Evolutionary conservation across 2,888 invertebrate species (phyloP).

Genomic region (Eurytoma adleriae): DNA sequence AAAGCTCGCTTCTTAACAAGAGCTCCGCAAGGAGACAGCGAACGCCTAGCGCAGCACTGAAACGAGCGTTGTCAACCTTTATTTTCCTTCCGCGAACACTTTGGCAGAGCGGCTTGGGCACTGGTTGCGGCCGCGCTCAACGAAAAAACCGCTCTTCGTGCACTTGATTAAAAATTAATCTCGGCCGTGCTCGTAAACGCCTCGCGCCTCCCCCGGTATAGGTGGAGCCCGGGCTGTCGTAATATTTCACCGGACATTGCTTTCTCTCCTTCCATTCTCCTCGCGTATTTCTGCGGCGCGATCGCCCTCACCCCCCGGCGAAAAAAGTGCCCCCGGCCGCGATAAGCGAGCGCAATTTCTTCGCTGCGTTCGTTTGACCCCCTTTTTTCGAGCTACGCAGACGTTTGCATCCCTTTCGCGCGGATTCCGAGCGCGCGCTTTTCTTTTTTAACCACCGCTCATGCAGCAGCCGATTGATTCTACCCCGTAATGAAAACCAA

Average conservation of each 20-base stretch:
- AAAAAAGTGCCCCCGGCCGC: slow-evolving; percentile 21
- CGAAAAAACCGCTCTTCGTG: slow-evolving; percentile 10
- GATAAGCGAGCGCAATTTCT: slow-evolving; percentile 44
- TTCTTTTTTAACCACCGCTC: not conserved
- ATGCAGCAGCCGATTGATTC: slow-evolving; percentile 24
- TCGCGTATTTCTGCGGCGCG: not conserved
- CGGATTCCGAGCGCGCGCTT: not conserved
- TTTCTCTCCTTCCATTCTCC: not conserved
- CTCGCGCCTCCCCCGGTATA: not conserved
- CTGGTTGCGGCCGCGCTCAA: not conserved
- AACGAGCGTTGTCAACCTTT: too few species aligned
- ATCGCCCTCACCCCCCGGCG: slow-evolving; percentile 28
- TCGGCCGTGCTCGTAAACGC: slow-evolving; percentile 34
- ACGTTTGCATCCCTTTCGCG: slow-evolving; percentile 16
- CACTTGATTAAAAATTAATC: slow-evolving; percentile 60
- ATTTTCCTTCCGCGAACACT: too few species aligned
- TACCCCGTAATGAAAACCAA: slow-evolving; percentile 20
- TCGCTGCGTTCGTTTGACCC: not conserved
- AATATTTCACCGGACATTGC: slow-evolving; percentile 45
- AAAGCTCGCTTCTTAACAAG: too few species aligned
- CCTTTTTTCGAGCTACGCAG: not conserved
- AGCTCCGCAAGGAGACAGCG: too few species aligned
- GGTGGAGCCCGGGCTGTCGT: not conserved
- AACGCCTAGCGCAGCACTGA: too few species aligned
- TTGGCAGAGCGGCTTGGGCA: too few species aligned